Percentiles rank a stretch among this genome's conserved stretches.
Evolutionary conservation across 2,113 vertebrate genomes (phyloP).

Genomic region (Erinaceus europaeus): DNA sequence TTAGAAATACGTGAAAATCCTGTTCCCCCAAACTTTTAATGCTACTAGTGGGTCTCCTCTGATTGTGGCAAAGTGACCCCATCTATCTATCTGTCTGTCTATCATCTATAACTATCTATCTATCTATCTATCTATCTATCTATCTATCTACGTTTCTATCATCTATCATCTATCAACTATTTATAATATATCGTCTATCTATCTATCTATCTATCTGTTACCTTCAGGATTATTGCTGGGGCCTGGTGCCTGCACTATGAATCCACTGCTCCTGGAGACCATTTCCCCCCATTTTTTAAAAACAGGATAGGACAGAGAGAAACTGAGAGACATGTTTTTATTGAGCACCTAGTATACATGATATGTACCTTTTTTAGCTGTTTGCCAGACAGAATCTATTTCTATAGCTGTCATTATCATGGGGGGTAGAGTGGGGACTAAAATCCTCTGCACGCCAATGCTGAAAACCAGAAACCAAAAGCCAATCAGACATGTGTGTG

Average conservation of each 20-base stretch:
- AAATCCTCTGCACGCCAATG: neutral
- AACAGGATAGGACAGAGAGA: too few relatives aligned
- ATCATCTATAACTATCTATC: too few relatives aligned
- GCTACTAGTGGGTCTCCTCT: neutral
- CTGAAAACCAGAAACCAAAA: too few relatives aligned
- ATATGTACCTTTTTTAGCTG: neutral
- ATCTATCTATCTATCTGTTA: too few relatives aligned
- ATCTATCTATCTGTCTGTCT: neutral
- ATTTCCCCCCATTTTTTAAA: neutral
- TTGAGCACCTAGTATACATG: neutral
- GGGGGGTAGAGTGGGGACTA: neutral
- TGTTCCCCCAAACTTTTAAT: neutral
- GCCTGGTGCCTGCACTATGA: too few relatives aligned
- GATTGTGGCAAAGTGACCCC: neutral
- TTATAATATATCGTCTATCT: too few relatives aligned
- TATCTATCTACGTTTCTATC: neutral
- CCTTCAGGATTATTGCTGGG: too few relatives aligned
- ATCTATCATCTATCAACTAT: neutral
- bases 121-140: neutral
- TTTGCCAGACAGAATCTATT: neutral
- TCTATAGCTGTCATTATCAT: neutral
- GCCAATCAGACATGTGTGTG: neutral
- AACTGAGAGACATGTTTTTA: neutral
- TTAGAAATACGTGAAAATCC: neutral
- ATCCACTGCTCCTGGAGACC: too few relatives aligned